Evolutionary conservation across 2,113 vertebrate genomes (phyloP), one percentile per base, ranked within the genome.

Genomic region (Equus quagga): DNA sequence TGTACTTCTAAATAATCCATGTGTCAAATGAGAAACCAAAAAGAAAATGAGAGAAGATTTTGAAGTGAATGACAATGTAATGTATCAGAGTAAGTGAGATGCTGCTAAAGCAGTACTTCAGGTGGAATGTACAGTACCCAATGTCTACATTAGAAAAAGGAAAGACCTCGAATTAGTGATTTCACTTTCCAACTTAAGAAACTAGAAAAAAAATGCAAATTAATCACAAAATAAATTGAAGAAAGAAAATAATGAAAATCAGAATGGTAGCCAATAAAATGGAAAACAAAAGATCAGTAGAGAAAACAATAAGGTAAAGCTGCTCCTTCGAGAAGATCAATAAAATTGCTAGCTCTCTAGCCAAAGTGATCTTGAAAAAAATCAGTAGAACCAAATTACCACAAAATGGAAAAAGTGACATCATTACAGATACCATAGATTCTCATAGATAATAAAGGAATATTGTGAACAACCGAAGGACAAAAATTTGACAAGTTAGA

Each of bases 11-110:
- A 65, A 54, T 41, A 94, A 73, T 13, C 15, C 21, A 54, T 82
- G 76, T 75, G n/a, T 65, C 58, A 94, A 94, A n/a, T 82, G 36
- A 65, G 81, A 89, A 82, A 65, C 5, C 33, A 64, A 89, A 81
- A 62, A 8, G 69, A 79, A 75, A 75, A 75, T 44, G 46, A n/a
- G 81, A 65, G 85, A 76, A 33, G 65, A 67, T 67, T 78, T 92
- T 76, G 46, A 54, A 58, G 6, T 78, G 11, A 46, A 44, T 33
- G 33, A 73, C 67, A 44, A 65, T 85, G n/a, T 17, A 26, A 11
- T 73, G 28, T 65, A 56, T 54, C 46, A 67, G n/a, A 24, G 8
- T 54, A 54, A 83, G 41, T 62, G 24, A 5, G 62, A 31, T 41
- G 60, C 23, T 15, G 26, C 31, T 41, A 51, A 64, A 62, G 17